A percentile compares a stretch with the other conserved stretches of the same genome.
phyloP scores from a whole-genome alignment of 2,797 vertebrate genomes.

The Pristis pectinata region DNA sequence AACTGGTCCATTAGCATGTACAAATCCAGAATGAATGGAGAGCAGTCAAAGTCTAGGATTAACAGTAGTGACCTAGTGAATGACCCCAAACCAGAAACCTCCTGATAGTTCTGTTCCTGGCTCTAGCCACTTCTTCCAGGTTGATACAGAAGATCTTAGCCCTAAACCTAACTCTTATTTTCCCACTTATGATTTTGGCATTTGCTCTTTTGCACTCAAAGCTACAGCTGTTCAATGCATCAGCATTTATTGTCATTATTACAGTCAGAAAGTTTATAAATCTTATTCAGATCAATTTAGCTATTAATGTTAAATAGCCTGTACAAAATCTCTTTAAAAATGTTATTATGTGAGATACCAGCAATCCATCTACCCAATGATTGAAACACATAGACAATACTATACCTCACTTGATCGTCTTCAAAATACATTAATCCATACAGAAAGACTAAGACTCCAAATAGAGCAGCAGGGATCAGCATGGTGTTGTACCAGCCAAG shows the following conservation, averaged over 20 bases:
- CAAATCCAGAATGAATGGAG: background rate
- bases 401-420: conserved; percentile 78
- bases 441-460: conserved; percentile 66
- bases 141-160: no score
- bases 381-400: conserved; percentile 41
- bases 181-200: background rate
- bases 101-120: no score
- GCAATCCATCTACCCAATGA: background rate
- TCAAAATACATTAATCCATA: conserved; percentile 68
- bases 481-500: conserved; percentile 86
- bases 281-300: background rate
- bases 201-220: background rate
- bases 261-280: background rate
- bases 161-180: background rate
- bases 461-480: conserved; percentile 64
- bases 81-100: no score
- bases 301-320: background rate
- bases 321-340: background rate
- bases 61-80: no score
- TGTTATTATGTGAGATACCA: background rate
- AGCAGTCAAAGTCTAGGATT: background rate
- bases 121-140: no score
- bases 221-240: background rate
- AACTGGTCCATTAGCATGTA: background rate
- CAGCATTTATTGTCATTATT: background rate